Evolutionary conservation across 2,888 invertebrate genomes (phyloP).

Genomic region (Ichneumon xanthorius): DNA sequence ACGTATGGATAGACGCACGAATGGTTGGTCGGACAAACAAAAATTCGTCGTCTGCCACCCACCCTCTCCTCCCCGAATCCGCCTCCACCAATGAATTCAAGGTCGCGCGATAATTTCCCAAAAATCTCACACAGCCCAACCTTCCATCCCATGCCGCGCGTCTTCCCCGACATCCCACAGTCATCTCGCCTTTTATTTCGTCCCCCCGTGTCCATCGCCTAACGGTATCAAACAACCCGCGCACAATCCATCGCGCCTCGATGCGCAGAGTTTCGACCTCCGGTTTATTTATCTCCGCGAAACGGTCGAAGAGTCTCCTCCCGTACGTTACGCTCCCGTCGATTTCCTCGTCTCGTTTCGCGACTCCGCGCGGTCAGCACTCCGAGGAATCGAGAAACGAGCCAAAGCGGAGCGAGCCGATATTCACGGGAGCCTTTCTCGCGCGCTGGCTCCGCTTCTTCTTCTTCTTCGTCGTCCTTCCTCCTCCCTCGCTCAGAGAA

Average conservation of each 20-base stretch:
- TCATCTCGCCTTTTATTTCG: not conserved
- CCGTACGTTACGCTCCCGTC: constrained; percentile 25
- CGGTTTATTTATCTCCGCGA: not conserved
- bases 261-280: not conserved
- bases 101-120: too few species aligned
- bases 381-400: not conserved
- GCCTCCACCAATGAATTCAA: too few species aligned
- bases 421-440: constrained; percentile 12
- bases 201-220: not conserved
- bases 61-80: too few species aligned
- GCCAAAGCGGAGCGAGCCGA: not conserved
- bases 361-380: not conserved
- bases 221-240: not conserved
- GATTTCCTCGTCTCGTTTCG: constrained; percentile 8
- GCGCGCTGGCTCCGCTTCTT: constrained; percentile 60
- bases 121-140: too few species aligned
- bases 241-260: not conserved
- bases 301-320: constrained; percentile 22
- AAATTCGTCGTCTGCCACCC: too few species aligned
- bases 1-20: too few species aligned
- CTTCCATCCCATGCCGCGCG: too few species aligned
- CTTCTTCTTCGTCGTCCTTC: not conserved
- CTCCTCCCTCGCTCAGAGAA: not conserved
- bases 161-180: too few species aligned
- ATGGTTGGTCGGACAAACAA: too few species aligned